These are phyloP conservation scores for Pseudonaja textilis DNA, from an alignment of 2,113 vertebrate species.

Conservation along the genomic window DNA sequence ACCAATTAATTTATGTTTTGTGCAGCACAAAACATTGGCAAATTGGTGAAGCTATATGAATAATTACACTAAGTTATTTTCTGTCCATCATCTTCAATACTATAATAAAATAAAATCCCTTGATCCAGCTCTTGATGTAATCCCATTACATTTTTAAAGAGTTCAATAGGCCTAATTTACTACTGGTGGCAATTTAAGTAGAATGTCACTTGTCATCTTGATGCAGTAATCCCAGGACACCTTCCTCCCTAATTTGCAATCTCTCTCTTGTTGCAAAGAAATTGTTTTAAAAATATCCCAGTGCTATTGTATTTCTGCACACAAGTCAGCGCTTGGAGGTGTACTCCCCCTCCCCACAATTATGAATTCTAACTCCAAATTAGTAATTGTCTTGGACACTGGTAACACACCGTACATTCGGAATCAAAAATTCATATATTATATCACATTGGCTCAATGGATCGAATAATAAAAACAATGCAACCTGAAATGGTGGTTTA, in stretches of 20 bases:
- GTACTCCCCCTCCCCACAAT: not conserved
- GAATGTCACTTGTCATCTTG: not conserved
- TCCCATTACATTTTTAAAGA: constrained; percentile 2
- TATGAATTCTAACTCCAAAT: not conserved
- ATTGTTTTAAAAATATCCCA: not conserved
- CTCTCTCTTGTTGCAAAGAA: constrained; percentile 19
- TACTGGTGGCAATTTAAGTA: not conserved
- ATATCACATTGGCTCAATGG: not conserved
- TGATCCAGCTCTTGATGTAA: not conserved
- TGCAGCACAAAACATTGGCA: not conserved
- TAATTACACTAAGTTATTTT: constrained; percentile 1
- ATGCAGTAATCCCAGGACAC: constrained; percentile 1
- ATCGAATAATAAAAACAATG: not conserved
- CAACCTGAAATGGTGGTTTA: not conserved
- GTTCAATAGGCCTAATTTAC: constrained; percentile 13
- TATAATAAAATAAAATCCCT: not conserved
- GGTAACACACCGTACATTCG: not conserved
- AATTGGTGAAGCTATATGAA: not conserved
- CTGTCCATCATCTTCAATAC: not conserved
- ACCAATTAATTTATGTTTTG: not conserved
- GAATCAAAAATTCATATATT: not conserved
- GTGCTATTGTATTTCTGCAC: not conserved
- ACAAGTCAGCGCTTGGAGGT: not conserved
- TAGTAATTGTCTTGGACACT: not conserved
- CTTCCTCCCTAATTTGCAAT: not conserved